Evolutionary conservation across 2,113 vertebrate genomes (phyloP).

Genomic region (Regulus satrapa): DNA sequence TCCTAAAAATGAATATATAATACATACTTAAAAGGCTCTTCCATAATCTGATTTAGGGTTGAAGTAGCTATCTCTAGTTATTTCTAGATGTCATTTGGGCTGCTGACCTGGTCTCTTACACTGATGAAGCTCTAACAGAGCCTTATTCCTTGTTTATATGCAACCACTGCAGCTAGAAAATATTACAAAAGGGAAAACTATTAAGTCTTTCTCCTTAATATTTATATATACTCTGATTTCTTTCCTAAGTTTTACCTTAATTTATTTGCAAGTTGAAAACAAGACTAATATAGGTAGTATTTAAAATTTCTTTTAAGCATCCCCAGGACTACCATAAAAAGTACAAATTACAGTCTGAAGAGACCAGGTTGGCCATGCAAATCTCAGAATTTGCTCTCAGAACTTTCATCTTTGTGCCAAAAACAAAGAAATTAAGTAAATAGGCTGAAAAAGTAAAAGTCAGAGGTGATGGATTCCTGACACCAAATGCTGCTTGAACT

Average conservation of each 20-base stretch:
- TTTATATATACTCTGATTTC: not conserved
- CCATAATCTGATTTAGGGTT: not conserved
- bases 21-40: not conserved
- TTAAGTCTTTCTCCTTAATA: not conserved
- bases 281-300: not conserved
- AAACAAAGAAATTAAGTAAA: not conserved
- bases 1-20: not conserved
- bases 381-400: not conserved
- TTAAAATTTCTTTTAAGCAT: not conserved
- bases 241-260: not conserved
- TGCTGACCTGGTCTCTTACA: not conserved
- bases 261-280: not conserved
- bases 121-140: not conserved
- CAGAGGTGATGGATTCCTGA: not conserved
- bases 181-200: too few relatives aligned
- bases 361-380: not conserved
- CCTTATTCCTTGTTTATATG: not conserved
- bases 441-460: not conserved
- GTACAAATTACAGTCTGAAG: not conserved
- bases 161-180: not conserved
- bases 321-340: not conserved
- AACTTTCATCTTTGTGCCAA: not conserved
- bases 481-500: not conserved
- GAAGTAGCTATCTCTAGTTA: not conserved
- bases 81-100: not conserved